Percentiles rank a stretch among this genome's conserved stretches.
These are phyloP conservation scores for Drosophila bifasciata DNA, from an alignment of 1,140 invertebrate species.

Conservation along the genomic window DNA sequence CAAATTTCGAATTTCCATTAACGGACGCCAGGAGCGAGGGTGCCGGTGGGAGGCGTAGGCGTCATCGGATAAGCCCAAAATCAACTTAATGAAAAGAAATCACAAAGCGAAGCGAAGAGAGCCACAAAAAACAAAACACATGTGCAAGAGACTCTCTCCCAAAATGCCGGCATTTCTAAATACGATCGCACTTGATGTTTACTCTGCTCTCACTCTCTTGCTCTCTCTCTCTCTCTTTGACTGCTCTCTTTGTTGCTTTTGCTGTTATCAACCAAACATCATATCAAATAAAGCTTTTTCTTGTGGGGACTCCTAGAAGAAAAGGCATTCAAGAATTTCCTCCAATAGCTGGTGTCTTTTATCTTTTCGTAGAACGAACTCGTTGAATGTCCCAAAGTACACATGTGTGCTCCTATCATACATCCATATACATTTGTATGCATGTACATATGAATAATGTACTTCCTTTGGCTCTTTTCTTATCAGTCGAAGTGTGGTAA, in stretches of 20 bases:
- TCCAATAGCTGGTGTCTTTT: slow-evolving; percentile 61
- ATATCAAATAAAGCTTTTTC: slow-evolving; percentile 43
- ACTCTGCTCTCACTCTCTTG: neutral
- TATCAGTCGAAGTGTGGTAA: slow-evolving; percentile 52
- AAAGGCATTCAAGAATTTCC: slow-evolving; percentile 45
- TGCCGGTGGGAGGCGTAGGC: slow-evolving; percentile 3
- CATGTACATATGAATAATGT: slow-evolving; percentile 23
- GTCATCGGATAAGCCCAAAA: slow-evolving; percentile 16
- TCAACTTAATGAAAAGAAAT: slow-evolving; percentile 2
- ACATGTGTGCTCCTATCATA: slow-evolving; percentile 19
- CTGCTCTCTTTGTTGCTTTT: neutral
- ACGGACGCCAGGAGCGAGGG: slow-evolving; percentile 57
- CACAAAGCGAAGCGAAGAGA: slow-evolving; percentile 14
- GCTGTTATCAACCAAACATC: slow-evolving; percentile 35
- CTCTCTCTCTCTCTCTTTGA: neutral
- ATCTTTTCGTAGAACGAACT: slow-evolving; percentile 31
- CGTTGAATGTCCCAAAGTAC: slow-evolving; percentile 41
- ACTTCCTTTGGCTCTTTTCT: slow-evolving; percentile 59
- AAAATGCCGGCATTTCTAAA: slow-evolving; percentile 41
- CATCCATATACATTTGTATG: neutral
- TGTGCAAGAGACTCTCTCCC: slow-evolving; percentile 15
- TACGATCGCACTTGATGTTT: too few species aligned
- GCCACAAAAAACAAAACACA: slow-evolving; percentile 19
- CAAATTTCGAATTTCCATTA: slow-evolving; percentile 57
- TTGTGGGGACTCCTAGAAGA: slow-evolving; percentile 35